These are phyloP conservation scores for Chionomys nivalis DNA, from an alignment of 2,113 vertebrate species.

Conservation along the genomic window DNA sequence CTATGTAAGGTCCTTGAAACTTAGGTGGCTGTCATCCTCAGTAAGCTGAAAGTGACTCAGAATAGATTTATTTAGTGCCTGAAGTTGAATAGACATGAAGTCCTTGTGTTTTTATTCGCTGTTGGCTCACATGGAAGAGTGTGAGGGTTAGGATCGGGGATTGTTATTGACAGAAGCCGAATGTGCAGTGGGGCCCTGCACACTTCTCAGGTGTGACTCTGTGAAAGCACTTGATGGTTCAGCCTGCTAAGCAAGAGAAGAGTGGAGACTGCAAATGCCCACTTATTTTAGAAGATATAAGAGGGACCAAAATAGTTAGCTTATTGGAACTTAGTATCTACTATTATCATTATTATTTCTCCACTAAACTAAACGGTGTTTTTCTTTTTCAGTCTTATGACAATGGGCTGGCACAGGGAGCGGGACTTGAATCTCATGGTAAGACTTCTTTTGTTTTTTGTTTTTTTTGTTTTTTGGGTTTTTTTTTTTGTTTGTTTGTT, in stretches of 20 bases:
- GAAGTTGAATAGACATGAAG: neutral
- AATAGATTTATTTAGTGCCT: conserved; percentile 24
- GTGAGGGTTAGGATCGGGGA: neutral
- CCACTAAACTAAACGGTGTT: conserved; percentile 63
- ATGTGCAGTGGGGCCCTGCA: neutral
- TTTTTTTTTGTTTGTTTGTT: no score
- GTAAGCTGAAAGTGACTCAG: neutral
- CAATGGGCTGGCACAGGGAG: conserved; percentile 96
- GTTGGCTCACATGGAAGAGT: neutral
- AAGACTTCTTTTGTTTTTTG: conserved; percentile 80
- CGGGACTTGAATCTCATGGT: conserved; percentile 98
- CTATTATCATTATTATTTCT: conserved; percentile 22
- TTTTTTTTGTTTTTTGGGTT: no score
- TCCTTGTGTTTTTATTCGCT: conserved; percentile 9
- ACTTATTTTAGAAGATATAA: conserved; percentile 37
- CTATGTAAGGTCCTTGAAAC: neutral
- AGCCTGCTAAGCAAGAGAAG: neutral
- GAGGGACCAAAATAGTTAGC: neutral
- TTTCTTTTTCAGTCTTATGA: conserved; percentile 93
- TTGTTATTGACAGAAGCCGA: neutral
- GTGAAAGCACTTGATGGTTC: neutral
- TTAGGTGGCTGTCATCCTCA: neutral
- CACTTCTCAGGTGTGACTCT: neutral
- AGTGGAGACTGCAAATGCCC: conserved; percentile 32
- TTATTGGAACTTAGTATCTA: neutral